These are phyloP conservation scores for rabbit (Oryctolagus cuniculus) DNA, from an alignment of 2,113 vertebrate genomes.

Conservation along the genomic window DNA sequence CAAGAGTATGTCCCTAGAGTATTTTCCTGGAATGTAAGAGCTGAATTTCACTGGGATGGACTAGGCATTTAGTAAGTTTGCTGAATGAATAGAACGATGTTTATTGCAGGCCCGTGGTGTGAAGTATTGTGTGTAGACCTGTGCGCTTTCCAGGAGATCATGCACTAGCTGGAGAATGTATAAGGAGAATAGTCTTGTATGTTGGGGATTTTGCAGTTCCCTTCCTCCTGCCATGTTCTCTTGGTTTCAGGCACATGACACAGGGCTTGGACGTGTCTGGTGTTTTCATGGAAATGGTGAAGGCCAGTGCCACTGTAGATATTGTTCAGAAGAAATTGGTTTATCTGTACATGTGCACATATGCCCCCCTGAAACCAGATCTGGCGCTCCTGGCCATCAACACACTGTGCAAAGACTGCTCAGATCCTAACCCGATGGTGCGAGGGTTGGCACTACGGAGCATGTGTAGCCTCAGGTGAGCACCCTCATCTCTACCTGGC, in stretches of 20 bases:
- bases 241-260: slow-evolving; percentile 92
- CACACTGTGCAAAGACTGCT: slow-evolving; percentile 95
- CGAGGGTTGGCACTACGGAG: slow-evolving; percentile 95
- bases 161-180: background rate
- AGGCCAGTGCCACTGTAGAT: slow-evolving; percentile 95
- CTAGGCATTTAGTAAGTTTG: slow-evolving; percentile 4
- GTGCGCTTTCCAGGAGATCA: slow-evolving; percentile 14
- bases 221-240: slow-evolving; percentile 19
- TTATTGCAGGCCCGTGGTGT: background rate
- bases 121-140: background rate
- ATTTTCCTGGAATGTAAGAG: slow-evolving; percentile 28
- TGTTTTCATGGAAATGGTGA: slow-evolving; percentile 97
- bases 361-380: slow-evolving; percentile 94
- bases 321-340: slow-evolving; percentile 97
- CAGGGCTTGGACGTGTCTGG: slow-evolving; percentile 94
- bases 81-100: background rate
- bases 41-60: slow-evolving; percentile 14
- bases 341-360: slow-evolving; percentile 95
- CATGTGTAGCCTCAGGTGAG: slow-evolving; percentile 95
- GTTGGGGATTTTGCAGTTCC: background rate
- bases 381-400: slow-evolving; percentile 96
- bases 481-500: background rate
- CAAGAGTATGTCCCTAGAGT: background rate
- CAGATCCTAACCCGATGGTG: slow-evolving; percentile 96
- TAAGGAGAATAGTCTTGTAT: background rate